These are phyloP conservation scores for Ceramica pisi DNA, from an alignment of 2,888 invertebrate species.

Conservation along the genomic window DNA sequence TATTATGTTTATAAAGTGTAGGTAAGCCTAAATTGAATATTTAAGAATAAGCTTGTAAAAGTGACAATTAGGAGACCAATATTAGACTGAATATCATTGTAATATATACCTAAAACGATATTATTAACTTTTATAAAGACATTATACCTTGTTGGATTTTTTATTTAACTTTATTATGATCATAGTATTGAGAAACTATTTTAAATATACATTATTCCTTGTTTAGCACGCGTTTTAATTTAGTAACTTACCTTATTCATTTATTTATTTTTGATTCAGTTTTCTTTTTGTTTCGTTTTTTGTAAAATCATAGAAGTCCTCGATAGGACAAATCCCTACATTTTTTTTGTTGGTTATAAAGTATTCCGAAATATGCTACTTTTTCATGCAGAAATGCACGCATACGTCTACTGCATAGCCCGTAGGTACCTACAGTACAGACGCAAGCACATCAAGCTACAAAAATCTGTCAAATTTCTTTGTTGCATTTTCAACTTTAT, in stretches of 20 bases:
- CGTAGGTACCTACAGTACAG: too few species aligned
- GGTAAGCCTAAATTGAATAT: not conserved
- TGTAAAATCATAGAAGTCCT: too few species aligned
- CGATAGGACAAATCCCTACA: too few species aligned
- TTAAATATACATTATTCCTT: constrained; percentile 41
- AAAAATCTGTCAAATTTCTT: too few species aligned
- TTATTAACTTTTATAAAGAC: constrained; percentile 10
- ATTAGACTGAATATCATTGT: constrained; percentile 32
- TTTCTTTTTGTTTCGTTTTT: too few species aligned
- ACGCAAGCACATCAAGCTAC: too few species aligned
- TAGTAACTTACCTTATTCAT: not conserved
- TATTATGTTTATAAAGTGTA: constrained; percentile 11
- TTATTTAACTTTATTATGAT: constrained; percentile 2
- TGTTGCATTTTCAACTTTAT: too few species aligned
- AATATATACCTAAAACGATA: not conserved
- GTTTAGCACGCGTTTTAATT: not conserved
- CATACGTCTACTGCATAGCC: too few species aligned
- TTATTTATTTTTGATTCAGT: not conserved
- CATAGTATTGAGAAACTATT: constrained; percentile 14
- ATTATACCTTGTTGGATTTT: constrained; percentile 20
- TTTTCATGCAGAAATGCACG: too few species aligned
- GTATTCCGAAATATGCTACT: too few species aligned
- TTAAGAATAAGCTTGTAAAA: constrained; percentile 15
- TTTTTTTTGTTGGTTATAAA: too few species aligned
- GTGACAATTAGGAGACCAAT: not conserved